Percentiles rank a stretch among this genome's conserved stretches.
Evolutionary conservation across 2,888 invertebrate genomes (phyloP).

Genomic region (Phoenoteleia sp.): DNA sequence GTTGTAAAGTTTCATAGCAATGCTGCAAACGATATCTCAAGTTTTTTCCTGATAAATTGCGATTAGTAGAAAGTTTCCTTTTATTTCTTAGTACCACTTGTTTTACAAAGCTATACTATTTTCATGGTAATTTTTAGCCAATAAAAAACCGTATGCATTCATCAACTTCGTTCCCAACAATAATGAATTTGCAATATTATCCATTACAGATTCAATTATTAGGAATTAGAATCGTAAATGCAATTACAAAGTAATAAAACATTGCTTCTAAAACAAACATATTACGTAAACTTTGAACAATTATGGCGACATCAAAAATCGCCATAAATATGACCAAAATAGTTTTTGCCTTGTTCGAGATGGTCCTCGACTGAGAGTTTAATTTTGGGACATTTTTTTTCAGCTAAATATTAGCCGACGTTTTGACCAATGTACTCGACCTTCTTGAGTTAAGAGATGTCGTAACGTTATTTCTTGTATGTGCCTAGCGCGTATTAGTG

Average conservation of each 20-base stretch:
- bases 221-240: too few relatives aligned
- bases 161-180: too few relatives aligned
- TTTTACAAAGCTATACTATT: too few relatives aligned
- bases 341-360: background rate
- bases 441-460: constrained; percentile 26
- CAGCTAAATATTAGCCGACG: constrained; percentile 12
- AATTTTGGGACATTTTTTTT: background rate
- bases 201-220: too few relatives aligned
- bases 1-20: constrained; percentile 19
- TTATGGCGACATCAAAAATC: too few relatives aligned
- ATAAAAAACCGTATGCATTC: too few relatives aligned
- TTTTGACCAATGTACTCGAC: constrained; percentile 22
- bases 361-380: too few relatives aligned
- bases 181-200: too few relatives aligned
- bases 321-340: background rate
- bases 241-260: too few relatives aligned
- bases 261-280: too few relatives aligned
- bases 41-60: background rate
- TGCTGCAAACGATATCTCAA: background rate
- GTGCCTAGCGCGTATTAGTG: background rate
- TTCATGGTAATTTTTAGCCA: too few relatives aligned
- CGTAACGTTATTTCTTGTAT: constrained; percentile 6
- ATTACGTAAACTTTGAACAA: too few relatives aligned
- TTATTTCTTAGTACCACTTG: background rate
- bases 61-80: background rate